Conservation (phyloP, 2,113 vertebrate species). For the Andinoacara biseriatus region DNA sequence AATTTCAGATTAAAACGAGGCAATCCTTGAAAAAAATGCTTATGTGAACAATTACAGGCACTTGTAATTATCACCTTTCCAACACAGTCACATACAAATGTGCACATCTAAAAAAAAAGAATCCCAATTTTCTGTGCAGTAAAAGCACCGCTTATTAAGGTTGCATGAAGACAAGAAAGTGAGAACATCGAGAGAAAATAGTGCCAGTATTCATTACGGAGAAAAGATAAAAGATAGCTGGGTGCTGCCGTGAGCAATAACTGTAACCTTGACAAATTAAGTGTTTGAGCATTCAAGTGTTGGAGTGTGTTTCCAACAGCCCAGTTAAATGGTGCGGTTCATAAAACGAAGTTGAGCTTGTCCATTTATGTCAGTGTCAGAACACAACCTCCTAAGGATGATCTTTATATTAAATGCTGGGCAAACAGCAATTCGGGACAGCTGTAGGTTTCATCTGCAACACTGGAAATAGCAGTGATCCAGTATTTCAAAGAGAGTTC, state of each 20-base stretch:
- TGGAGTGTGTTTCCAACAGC: conserved; percentile 52
- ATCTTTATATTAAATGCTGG: conserved; percentile 48
- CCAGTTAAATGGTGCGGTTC: conserved; percentile 47
- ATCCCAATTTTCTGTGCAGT: conserved; percentile 8
- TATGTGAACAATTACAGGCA: conserved; percentile 26
- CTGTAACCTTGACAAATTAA: conserved; percentile 69
- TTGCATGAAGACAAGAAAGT: conserved; percentile 45
- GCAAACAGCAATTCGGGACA: conserved; percentile 27
- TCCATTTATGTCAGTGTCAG: conserved; percentile 58
- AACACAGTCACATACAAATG: conserved; percentile 20
- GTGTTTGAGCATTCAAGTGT: conserved; percentile 66
- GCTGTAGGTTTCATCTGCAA: conserved; percentile 21
- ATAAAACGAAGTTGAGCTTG: conserved; percentile 63
- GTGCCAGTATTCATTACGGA: conserved; percentile 61
- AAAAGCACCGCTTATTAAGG: conserved; percentile 37
- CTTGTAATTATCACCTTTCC: conserved; percentile 42
- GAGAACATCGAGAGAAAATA: conserved; percentile 61
- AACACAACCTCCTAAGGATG: conserved; percentile 33
- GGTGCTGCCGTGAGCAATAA: conserved; percentile 68
- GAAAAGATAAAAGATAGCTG: conserved; percentile 65
- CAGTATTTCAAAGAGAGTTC: neutral
- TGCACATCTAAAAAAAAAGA: neutral
- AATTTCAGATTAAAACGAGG: conserved; percentile 7
- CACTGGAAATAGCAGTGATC: neutral
- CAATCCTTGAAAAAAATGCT: neutral